Percentiles rank a stretch among this genome's conserved stretches.
Conservation (phyloP, 2,888 invertebrate genomes). For the Galeopsomyia nigrocyanea region DNA sequence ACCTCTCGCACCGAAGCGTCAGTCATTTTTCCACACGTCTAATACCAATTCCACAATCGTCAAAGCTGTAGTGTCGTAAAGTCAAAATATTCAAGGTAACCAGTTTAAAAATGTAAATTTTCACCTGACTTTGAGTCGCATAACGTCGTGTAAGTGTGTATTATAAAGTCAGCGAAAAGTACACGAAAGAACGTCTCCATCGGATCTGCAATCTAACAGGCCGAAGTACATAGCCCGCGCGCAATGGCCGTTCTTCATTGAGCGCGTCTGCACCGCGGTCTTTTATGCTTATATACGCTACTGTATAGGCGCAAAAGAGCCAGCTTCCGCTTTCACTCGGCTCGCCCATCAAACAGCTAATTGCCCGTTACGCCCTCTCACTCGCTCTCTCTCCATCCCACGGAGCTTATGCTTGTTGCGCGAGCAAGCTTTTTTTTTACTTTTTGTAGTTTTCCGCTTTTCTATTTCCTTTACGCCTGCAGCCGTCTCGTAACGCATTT, state of each 20-base stretch:
- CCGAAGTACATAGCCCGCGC: neutral
- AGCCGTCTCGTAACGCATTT: too few species aligned
- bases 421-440: constrained; percentile 9
- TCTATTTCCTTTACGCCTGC: too few species aligned
- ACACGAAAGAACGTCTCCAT: constrained; percentile 32
- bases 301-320: constrained; percentile 14
- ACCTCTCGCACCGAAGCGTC: constrained; percentile 81
- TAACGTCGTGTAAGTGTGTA: too few species aligned
- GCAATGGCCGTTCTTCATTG: constrained; percentile 19
- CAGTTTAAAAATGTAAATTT: too few species aligned
- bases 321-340: constrained; percentile 42
- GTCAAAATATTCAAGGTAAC: too few species aligned
- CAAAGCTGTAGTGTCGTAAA: too few species aligned
- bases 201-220: constrained; percentile 18
- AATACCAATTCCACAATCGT: too few species aligned
- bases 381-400: constrained; percentile 25
- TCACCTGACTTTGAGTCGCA: too few species aligned
- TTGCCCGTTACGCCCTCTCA: constrained; percentile 36
- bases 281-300: constrained; percentile 9
- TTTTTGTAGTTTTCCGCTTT: constrained; percentile 15
- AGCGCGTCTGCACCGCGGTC: constrained; percentile 20
- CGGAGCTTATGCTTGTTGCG: neutral
- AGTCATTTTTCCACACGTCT: too few species aligned
- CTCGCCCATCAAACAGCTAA: constrained; percentile 43
- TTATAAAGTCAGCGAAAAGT: neutral